Evolutionary conservation across 2,113 vertebrate genomes (phyloP).

Genomic region (Python bivittatus): DNA sequence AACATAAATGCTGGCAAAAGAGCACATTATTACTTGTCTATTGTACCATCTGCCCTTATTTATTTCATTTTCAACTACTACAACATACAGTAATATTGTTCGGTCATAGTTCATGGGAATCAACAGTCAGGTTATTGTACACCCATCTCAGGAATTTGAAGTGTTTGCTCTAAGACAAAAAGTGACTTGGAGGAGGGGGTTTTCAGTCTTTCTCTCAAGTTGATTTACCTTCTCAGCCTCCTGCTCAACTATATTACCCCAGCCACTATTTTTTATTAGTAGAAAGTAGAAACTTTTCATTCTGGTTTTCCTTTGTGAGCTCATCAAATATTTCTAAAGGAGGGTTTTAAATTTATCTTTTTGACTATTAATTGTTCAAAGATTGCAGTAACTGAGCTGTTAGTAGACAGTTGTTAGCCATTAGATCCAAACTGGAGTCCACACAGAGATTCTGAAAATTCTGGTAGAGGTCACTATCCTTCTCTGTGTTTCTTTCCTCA

Average conservation of each 20-base stretch:
- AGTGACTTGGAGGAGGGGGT: neutral
- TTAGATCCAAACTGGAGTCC: neutral
- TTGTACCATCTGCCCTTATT: neutral
- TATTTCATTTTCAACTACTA: neutral
- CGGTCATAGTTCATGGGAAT: neutral
- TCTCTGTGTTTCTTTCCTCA: neutral
- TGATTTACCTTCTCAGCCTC: neutral
- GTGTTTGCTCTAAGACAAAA: neutral
- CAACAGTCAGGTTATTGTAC: neutral
- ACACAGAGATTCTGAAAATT: neutral
- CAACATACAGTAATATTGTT: neutral
- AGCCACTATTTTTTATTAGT: neutral
- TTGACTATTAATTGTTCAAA: neutral
- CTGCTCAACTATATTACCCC: neutral
- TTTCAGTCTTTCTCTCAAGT: neutral
- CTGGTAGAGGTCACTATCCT: neutral
- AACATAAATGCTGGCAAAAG: neutral
- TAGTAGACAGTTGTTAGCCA: neutral
- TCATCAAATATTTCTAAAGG: neutral
- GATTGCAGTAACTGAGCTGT: neutral
- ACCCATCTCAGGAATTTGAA: neutral
- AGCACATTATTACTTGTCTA: neutral
- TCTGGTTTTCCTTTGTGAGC: neutral
- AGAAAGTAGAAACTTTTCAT: neutral
- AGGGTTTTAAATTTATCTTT: neutral